Evolutionary conservation across 37 sponge, comb jelly and placozoan species (phyloP).

Genomic region (Ianthella basta): DNA sequence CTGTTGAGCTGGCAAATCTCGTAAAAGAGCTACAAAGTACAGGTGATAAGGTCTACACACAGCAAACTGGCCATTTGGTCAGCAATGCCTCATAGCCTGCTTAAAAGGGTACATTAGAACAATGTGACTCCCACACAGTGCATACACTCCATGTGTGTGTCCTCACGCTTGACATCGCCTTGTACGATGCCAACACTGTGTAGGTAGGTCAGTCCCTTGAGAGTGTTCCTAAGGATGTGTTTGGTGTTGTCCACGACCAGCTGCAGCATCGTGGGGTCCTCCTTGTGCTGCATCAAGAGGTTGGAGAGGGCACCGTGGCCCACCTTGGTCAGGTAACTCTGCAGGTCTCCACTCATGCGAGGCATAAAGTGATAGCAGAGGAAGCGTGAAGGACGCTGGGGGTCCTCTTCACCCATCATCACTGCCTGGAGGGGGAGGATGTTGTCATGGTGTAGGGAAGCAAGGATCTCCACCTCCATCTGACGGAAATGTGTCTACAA

Average conservation of each 20-base stretch:
- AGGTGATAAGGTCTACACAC: no score
- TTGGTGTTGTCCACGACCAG: conserved; percentile 35
- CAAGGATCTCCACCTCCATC: conserved; percentile 39
- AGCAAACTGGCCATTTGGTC: no score
- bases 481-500: conserved; percentile 39
- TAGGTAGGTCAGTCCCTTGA: conserved; percentile 29
- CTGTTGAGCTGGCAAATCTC: no score
- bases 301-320: conserved; percentile 24
- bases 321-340: conserved; percentile 17
- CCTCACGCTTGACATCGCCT: conserved; percentile 48
- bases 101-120: no score
- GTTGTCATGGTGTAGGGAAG: conserved; percentile 44
- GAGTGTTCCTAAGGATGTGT: conserved; percentile 20
- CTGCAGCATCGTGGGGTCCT: conserved; percentile 18
- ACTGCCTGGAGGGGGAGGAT: conserved; percentile 47
- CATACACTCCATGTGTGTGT: no score
- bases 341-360: conserved; percentile 28
- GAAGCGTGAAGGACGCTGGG: conserved; percentile 20
- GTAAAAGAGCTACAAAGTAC: no score
- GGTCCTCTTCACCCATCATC: conserved; percentile 57
- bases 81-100: no score
- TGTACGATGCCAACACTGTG: conserved; percentile 39
- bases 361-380: conserved; percentile 62
- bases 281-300: conserved; percentile 19
- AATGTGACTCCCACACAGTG: no score